Base-by-base conservation (phyloP, 2,113 vertebrate genomes). In the Pachypanchax playfairii region DNA sequence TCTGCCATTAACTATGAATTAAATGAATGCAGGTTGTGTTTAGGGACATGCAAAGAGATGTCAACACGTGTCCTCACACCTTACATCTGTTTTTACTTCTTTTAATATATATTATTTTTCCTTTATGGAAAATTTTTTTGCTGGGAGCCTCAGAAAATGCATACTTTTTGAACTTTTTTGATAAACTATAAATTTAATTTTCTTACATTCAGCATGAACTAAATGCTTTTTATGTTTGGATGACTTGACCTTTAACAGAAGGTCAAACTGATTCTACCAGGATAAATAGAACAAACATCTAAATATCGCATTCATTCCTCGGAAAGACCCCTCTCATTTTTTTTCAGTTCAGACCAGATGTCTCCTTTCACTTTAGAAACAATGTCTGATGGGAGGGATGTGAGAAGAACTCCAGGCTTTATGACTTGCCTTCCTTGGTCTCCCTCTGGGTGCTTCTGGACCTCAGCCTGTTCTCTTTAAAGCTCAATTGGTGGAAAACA, bases 401-500 rank as follows among this genome's bases (percentile, higher is more conserved):
- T 79, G 71, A 15, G 39, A 63, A 43, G 64, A 49, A 62, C 29
- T 17, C 11, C 49, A 39, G 10, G 48, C 74, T 76, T 78, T 51
- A 72, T 25, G 52, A 88, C 93, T 90, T 84, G 97, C 97, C 94
- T 90, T 98, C 96, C 87, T 94, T 96, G 75, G 86, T 91, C 82
- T 95, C 94, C 47, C 88, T 92, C 72, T 92, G 86, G 47, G 92
- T 75, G 70, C 90, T 90, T 91, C 93, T 93, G 21, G 92, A 89
- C 67, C 94, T 94, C n/a, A 93, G 91, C 92, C 94, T 94, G 62
- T 90, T 96, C 83, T 99, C 96, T 87, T 94, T 97, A 33, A 95
- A 75, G 87, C 96, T 98, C 90, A 95, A 91, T 63, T 98, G 97
- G 75, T 97, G 95, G 91, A 93, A 95, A 87, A 96, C 91, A 36